Percentiles rank a stretch among this genome's conserved stretches.
Conservation (phyloP, 1,140 invertebrate species). For the Trichonephila clavata region DNA sequence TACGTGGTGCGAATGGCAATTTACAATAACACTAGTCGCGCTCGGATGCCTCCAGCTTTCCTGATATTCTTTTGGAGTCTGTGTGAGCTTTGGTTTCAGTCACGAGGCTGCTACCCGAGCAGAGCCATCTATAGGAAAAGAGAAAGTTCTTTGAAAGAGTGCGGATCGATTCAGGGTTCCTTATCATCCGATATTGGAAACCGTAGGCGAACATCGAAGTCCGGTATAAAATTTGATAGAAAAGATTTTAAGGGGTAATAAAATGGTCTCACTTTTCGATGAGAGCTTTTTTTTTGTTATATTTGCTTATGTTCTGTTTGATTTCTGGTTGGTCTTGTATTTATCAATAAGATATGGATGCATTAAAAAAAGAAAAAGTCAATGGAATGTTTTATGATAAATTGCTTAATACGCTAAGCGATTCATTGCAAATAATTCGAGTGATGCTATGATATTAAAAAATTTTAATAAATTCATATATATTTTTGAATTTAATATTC, state of each 20-base stretch:
- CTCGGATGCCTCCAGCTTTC: background rate
- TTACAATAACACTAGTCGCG: background rate
- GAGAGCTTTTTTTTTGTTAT: background rate
- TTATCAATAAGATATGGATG: background rate
- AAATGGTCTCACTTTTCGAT: constrained; percentile 38
- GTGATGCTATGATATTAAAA: too few relatives aligned
- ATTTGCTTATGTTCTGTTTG: background rate
- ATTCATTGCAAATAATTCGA: too few relatives aligned
- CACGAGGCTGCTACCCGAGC: background rate
- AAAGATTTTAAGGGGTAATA: constrained; percentile 34
- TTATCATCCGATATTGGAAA: constrained; percentile 57
- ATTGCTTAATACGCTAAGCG: too few relatives aligned
- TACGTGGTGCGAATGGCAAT: constrained; percentile 42
- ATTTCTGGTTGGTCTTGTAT: background rate
- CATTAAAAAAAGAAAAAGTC: background rate
- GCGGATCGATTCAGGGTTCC: constrained; percentile 32
- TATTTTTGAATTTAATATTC: too few relatives aligned
- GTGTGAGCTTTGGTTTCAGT: background rate
- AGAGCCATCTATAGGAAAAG: constrained; percentile 54
- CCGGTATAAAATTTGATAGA: constrained; percentile 45
- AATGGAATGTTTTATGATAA: too few relatives aligned
- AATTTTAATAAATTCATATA: too few relatives aligned
- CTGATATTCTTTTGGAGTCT: constrained; percentile 24
- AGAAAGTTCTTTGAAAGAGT: constrained; percentile 45
- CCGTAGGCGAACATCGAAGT: constrained; percentile 4